A percentile compares a stretch with the other conserved stretches of the same genome.
These are phyloP conservation scores for Picus viridis DNA, from an alignment of 2,797 vertebrate genomes.

Conservation along the genomic window DNA sequence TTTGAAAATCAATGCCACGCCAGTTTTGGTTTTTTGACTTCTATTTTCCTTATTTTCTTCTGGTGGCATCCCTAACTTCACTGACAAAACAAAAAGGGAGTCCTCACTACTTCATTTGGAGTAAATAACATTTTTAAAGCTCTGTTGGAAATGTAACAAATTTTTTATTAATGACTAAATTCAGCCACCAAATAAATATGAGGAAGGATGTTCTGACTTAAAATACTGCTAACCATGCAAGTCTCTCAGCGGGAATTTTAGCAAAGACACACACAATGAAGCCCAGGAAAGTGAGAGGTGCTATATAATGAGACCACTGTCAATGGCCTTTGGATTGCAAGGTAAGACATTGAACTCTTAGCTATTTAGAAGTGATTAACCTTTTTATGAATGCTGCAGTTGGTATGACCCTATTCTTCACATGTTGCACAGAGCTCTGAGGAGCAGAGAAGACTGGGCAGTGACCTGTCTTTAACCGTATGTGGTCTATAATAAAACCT, in stretches of 20 bases:
- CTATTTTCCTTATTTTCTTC: not conserved
- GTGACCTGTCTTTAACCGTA: not conserved
- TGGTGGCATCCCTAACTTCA: not conserved
- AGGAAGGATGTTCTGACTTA: not conserved
- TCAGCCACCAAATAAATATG: not conserved
- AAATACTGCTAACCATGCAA: not conserved
- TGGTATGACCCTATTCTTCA: not conserved
- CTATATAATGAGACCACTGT: slow-evolving; percentile 19
- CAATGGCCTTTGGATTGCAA: not conserved
- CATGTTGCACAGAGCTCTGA: not conserved
- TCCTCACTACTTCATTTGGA: not conserved
- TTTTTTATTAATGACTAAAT: not conserved
- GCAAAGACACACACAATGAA: not conserved
- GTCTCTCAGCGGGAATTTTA: slow-evolving; percentile 33
- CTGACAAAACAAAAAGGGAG: not conserved
- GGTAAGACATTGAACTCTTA: not conserved
- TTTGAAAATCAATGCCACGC: not conserved
- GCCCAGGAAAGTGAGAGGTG: not conserved
- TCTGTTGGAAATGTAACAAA: not conserved
- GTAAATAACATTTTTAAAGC: not conserved
- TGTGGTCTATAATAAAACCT: not conserved
- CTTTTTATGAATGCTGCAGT: slow-evolving; percentile 6
- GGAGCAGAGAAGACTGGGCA: not conserved
- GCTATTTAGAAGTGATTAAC: slow-evolving; percentile 34
- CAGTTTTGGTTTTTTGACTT: not conserved